Base-by-base conservation (phyloP, 2,113 vertebrate species). In the Pica pica region DNA sequence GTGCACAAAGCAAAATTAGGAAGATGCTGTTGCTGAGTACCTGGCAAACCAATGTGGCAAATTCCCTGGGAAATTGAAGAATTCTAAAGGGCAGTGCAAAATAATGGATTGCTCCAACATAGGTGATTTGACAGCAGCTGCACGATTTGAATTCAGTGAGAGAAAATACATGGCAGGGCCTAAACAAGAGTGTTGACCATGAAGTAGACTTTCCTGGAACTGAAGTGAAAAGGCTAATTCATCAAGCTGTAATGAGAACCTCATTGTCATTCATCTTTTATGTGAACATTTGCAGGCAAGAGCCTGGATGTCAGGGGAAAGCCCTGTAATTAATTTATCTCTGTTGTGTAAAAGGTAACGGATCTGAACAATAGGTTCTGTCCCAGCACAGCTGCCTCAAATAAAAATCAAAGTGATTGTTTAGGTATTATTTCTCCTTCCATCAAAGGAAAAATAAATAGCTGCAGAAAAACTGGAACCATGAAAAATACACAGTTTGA, bases 201-300 rank as follows among this genome's bases (percentile, higher is more conserved):
- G 93, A 86, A 84, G 92, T 11, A 90, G 92, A 83, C 83, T 90
- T 88, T 70, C 85, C 90, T 77, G 79, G 69, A 90, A 90, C 55
- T 55, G 76, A 83, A 97, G 83, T 77, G 92, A 77, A 95, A 93
- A 93, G 93, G 83, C 83, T 63, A 95, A 97, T 97, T 92, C 83
- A 90, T 96, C 94, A 96, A 74, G 60, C 89, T 57, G 50, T 92
- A 96, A 97, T 78, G 89, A 95, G 94, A 92, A 90, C 27, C 94
- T 83, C 91, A 74, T 90, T 93, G 96, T 89, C 95, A 95, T 96
- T 97, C 91, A 87, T 96, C 94, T 96, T 93, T 93, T 31, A 92
- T 60, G 93, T 28, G 93, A 95, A 81, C 89, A 89, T 87, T 95
- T 81, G 83, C 93, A 92, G 94, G 79, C 76, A 86, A 60, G 94